These are phyloP conservation scores for Pteropus rufus DNA, from an alignment of 2,797 vertebrate genomes.

Conservation along the genomic window DNA sequence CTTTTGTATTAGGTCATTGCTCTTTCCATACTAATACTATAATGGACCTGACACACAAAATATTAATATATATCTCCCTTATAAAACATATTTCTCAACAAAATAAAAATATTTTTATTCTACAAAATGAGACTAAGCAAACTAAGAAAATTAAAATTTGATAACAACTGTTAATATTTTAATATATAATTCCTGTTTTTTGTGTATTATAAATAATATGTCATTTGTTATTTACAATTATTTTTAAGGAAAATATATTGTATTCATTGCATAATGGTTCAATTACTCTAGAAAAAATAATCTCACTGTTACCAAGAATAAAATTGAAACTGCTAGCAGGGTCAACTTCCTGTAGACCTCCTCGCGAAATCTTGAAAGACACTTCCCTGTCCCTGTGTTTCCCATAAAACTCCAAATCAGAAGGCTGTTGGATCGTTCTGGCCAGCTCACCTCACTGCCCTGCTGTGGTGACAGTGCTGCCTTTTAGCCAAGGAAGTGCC, in stretches of 20 bases:
- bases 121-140: background rate
- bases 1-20: background rate
- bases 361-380: background rate
- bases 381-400: background rate
- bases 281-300: background rate
- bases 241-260: background rate
- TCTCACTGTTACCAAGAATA: background rate
- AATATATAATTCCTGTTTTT: background rate
- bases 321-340: background rate
- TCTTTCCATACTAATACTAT: slow-evolving; percentile 33
- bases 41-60: slow-evolving; percentile 4
- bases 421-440: background rate
- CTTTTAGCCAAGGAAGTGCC: too few species aligned
- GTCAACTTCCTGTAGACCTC: background rate
- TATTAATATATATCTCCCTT: background rate
- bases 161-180: background rate
- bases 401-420: background rate
- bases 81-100: background rate
- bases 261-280: background rate
- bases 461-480: fast-evolving
- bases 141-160: background rate
- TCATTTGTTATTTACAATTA: background rate
- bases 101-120: background rate
- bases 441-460: fast-evolving
- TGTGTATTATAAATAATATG: background rate